Conservation (phyloP, 35 echinoderm and acorn worm genomes). For the Holothuria glaberrima region DNA sequence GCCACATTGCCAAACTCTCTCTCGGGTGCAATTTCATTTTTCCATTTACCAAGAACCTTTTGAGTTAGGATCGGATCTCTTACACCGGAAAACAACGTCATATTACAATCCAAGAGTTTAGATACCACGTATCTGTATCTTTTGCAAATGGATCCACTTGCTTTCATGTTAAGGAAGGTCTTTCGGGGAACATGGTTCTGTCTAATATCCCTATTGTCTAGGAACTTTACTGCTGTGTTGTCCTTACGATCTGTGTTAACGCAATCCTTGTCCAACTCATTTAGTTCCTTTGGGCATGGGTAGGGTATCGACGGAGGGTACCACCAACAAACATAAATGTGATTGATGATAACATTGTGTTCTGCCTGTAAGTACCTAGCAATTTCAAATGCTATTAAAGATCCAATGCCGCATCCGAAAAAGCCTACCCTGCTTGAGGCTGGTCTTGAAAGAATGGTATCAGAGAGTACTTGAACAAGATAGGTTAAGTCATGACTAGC, state of each 20-base stretch:
- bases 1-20: not conserved
- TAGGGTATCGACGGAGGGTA: not conserved
- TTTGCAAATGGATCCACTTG: not conserved
- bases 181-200: not conserved
- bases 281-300: too few relatives aligned
- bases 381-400: slow-evolving; percentile 8
- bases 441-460: not conserved
- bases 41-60: not conserved
- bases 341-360: not conserved
- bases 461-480: not conserved
- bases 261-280: not conserved
- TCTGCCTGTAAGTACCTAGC: not conserved
- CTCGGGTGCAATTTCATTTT: not conserved
- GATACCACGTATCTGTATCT: not conserved
- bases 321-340: not conserved
- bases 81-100: slow-evolving; percentile 13
- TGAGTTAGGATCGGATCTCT: not conserved
- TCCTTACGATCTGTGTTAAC: not conserved
- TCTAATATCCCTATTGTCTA: slow-evolving; percentile 21
- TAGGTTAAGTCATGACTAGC: not conserved
- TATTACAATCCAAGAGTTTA: not conserved
- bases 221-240: not conserved
- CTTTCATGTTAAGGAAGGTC: not conserved
- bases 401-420: slow-evolving; percentile 5
- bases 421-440: not conserved